Conservation (phyloP, 2,113 vertebrate species). For the Struthidea cinerea region DNA sequence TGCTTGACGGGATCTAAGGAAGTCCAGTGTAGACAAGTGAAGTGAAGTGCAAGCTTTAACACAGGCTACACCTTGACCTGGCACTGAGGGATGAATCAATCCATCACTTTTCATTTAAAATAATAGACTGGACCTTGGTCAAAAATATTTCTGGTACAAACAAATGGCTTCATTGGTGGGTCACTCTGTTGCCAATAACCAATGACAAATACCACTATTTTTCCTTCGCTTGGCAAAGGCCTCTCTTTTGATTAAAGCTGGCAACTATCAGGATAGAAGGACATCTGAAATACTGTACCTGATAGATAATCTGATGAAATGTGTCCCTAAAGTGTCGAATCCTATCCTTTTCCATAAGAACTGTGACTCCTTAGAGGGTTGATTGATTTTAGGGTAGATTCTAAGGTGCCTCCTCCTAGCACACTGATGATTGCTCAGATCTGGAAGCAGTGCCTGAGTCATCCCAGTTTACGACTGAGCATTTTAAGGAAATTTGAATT, state of each 20-base stretch:
- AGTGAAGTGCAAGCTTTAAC: background rate
- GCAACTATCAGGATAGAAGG: background rate
- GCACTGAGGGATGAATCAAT: background rate
- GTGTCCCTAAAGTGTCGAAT: background rate
- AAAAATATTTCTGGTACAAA: background rate
- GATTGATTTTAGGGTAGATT: background rate
- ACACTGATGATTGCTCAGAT: background rate
- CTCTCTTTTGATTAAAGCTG: conserved; percentile 7
- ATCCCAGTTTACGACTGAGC: background rate
- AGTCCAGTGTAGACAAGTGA: background rate
- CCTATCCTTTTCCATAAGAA: background rate
- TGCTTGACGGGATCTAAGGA: background rate
- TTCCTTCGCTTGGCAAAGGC: background rate
- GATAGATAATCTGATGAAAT: background rate
- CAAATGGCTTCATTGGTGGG: background rate
- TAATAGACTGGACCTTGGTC: background rate
- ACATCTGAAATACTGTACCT: background rate
- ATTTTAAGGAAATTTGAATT: background rate
- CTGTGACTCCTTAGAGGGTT: background rate
- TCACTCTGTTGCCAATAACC: background rate
- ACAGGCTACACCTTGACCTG: background rate
- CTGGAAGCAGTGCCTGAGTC: background rate
- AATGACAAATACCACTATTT: background rate
- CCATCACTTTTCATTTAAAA: conserved; percentile 12
- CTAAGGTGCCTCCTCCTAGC: background rate